Evolutionary conservation across 64 coral and sea anemone genomes (phyloP), one percentile per base, ranked within the genome.

Genomic region (Exaiptasia diaphana): DNA sequence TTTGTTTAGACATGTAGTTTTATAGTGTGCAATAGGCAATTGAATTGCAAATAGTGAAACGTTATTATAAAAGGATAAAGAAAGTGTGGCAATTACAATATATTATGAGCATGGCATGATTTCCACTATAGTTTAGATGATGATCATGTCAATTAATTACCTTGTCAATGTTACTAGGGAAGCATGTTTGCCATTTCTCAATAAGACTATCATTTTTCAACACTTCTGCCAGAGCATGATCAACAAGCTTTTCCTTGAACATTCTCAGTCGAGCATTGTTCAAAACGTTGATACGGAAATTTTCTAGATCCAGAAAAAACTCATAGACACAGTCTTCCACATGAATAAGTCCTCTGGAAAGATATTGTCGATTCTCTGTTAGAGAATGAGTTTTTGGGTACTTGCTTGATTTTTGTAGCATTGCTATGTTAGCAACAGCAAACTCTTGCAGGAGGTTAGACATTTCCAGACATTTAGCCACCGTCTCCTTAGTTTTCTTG

Each of bases 291-390:
- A 31, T 50, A 25, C 73, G 21, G 3, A 35, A 0, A 18, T 35
- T 36, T 77, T 77, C 35, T 21, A 59, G 24, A 33, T 77, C 74
- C 18, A 77, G 33, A n/a, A 77, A 77, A 33, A 77, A 77, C 12
- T 77, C 53, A 36, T 33, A 77, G 11, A 21, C 50, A 18, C 0
- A 56, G 44, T 77, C 48, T 33, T 77, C 11, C 24, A 77, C 55
- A 15, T 57, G 74, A 4, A 59, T 58, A 26, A 77, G 50, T 53
- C 74, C 74, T 30, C 46, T 53, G 0, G 20, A 50, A 13, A 42
- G 23, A 33, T 36, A 77, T 50, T 77, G 74, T 18, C 49, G n/a
- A 28, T 77, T 32, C 30, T 77, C 74, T n/a, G 50, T 77, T 9
- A 77, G 12, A 18, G 42, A 25, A 35, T 53, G 35, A 33, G 74